Evolutionary conservation across 92 coral and sea anemone genomes (phyloP).

Genomic region (Montipora capitata): DNA sequence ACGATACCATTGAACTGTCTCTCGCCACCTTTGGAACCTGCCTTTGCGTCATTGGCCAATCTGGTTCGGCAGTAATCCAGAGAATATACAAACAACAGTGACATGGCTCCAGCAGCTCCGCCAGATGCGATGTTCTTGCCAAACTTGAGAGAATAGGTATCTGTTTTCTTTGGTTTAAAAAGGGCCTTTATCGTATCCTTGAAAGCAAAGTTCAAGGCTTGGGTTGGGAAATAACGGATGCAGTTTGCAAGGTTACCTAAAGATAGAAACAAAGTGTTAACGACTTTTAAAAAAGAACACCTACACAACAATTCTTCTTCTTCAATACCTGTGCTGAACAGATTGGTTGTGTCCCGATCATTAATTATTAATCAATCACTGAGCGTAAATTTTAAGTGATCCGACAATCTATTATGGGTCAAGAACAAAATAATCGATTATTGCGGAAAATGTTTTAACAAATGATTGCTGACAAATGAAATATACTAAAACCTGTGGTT

Average conservation of each 20-base stretch:
- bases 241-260: conserved; percentile 98
- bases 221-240: conserved; percentile 98
- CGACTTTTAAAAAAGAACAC: too few species aligned
- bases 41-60: conserved; percentile 97
- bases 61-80: conserved; percentile 99
- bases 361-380: too few species aligned
- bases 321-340: too few species aligned
- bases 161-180: conserved; percentile 93
- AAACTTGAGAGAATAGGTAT: conserved; percentile 79
- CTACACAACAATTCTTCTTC: too few species aligned
- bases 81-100: conserved; percentile 93
- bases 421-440: too few species aligned
- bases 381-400: too few species aligned
- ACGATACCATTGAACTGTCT: conserved; percentile 98
- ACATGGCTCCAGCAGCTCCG: conserved; percentile 99
- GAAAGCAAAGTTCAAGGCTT: conserved; percentile 99
- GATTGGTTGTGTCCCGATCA: too few species aligned
- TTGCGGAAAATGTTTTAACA: too few species aligned
- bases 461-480: too few species aligned
- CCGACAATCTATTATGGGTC: too few species aligned
- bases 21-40: conserved; percentile 95
- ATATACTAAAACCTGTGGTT: too few species aligned
- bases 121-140: conserved; percentile 95
- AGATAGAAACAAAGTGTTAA: background rate
- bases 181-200: conserved; percentile 95